Conservation (phyloP, 2,113 vertebrate genomes). For the Hymenochirus boettgeri region DNA sequence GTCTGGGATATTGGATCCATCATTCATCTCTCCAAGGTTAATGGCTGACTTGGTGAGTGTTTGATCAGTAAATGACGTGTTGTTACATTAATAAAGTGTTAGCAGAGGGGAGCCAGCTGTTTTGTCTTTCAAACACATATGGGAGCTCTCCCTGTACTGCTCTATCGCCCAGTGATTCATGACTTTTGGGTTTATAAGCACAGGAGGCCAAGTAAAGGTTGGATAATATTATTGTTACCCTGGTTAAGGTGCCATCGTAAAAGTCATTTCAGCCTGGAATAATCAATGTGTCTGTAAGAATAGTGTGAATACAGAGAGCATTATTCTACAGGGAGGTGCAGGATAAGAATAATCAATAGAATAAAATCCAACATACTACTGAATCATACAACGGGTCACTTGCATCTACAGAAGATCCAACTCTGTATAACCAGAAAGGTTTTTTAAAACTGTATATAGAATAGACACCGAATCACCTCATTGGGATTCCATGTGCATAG, state of each 20-base stretch:
- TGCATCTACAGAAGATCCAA: no score
- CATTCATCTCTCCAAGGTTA: conserved; percentile 2
- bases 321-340: no score
- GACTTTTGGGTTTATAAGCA: conserved; percentile 46
- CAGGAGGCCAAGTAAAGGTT: neutral
- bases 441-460: no score
- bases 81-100: conserved; percentile 23
- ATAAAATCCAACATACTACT: no score
- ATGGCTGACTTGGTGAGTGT: neutral
- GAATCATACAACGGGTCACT: no score
- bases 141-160: neutral
- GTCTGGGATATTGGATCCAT: neutral
- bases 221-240: conserved; percentile 9
- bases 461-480: no score
- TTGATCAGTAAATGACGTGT: neutral
- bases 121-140: conserved; percentile 10
- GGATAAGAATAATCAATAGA: no score
- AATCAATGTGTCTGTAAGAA: no score
- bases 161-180: neutral
- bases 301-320: no score
- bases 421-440: no score
- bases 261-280: neutral
- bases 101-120: conserved; percentile 11
- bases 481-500: no score
- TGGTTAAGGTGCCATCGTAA: neutral